A percentile compares a stretch with the other conserved stretches of the same genome.
Conservation (phyloP, 2,797 vertebrate species). For the Aphelocoma californica region DNA sequence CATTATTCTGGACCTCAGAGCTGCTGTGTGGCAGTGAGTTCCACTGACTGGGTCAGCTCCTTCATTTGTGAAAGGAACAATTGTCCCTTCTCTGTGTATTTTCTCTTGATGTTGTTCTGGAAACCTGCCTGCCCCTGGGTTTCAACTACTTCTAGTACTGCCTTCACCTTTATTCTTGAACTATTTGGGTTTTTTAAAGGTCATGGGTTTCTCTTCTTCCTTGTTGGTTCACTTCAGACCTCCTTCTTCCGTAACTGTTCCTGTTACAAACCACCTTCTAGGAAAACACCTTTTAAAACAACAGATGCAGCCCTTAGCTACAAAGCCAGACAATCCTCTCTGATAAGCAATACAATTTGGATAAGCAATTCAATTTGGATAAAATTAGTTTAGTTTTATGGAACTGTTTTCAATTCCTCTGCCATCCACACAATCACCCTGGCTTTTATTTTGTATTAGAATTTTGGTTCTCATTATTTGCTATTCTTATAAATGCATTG, state of each 20-base stretch:
- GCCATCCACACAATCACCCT: neutral
- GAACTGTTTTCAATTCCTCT: slow-evolving; percentile 28
- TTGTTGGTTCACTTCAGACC: neutral
- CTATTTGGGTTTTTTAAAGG: neutral
- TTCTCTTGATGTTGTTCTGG: neutral
- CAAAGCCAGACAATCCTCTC: neutral
- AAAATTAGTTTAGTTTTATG: slow-evolving; percentile 18
- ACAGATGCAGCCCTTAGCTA: neutral
- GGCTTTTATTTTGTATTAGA: slow-evolving; percentile 7
- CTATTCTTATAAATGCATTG: neutral
- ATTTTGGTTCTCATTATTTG: slow-evolving; percentile 19
- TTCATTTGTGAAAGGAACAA: neutral
- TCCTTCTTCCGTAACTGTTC: neutral
- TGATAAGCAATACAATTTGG: neutral
- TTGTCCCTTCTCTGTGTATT: neutral
- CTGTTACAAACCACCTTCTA: neutral
- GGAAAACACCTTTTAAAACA: neutral
- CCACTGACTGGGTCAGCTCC: neutral
- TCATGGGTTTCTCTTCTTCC: neutral
- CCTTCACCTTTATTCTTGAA: neutral
- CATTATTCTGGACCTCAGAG: neutral
- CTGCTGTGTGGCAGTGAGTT: neutral
- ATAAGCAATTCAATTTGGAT: neutral
- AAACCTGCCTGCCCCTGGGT: neutral
- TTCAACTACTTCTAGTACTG: neutral